phyloP scores from a whole-genome alignment of 2,113 vertebrate species.

The Burhinus oedicnemus region DNA sequence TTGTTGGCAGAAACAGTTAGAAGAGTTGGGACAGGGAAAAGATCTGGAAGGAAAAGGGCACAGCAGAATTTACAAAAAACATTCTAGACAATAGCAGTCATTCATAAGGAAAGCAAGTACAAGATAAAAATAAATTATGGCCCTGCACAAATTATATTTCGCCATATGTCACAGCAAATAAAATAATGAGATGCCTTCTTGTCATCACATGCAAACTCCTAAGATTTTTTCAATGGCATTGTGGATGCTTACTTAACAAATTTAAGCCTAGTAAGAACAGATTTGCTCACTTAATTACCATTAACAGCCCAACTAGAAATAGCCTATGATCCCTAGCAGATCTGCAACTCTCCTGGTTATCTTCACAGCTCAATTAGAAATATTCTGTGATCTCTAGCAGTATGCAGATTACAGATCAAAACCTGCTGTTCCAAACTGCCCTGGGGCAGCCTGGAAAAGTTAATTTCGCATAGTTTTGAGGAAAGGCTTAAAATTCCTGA shows the following conservation, averaged over 20 bases:
- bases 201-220: background rate
- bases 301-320: background rate
- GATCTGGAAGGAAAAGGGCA: slow-evolving; percentile 63
- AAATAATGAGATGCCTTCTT: background rate
- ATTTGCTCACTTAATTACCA: background rate
- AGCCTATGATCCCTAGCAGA: background rate
- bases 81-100: background rate
- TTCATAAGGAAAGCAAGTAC: background rate
- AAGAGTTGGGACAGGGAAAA: slow-evolving; percentile 68
- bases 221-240: background rate
- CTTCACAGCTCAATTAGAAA: background rate
- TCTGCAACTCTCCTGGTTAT: background rate
- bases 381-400: background rate
- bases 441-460: background rate
- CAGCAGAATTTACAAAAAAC: background rate
- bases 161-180: background rate
- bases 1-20: slow-evolving; percentile 55
- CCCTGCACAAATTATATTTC: background rate
- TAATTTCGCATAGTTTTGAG: background rate
- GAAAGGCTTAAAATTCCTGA: background rate
- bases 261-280: background rate
- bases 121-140: background rate
- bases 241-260: background rate
- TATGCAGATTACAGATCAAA: background rate
- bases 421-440: background rate